Evolutionary conservation across 2,797 vertebrate species (phyloP), one percentile per base, ranked within the genome.

Genomic region (Micromesistius poutassou): DNA sequence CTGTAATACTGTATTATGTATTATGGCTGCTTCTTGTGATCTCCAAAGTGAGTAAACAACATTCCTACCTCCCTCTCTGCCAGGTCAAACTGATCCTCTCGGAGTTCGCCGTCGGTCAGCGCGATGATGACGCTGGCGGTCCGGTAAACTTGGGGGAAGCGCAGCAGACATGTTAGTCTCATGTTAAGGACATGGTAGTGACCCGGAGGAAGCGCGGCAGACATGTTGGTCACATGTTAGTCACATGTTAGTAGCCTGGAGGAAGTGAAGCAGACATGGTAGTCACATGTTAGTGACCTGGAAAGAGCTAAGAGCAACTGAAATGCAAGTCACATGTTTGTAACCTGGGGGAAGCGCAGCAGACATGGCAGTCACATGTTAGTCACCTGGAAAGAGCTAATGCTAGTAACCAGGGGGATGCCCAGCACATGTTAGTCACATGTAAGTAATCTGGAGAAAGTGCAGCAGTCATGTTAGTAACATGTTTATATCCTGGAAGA

Each of bases 71-170:
- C 97, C 91, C 95, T 94, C 85, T 98, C 96, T 0, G 97, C 97
- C 83, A 97, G 91, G 89, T 97, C 98, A 79, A 98, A 98, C 12
- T 97, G 94, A 75, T 96, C 96, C 79, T 98, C 97, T 0, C 97
- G 96, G 76, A 99, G 94, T 62, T 99, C 98, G 1, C 98, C 98
- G 0, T 99, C 98, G 0, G 98, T 99, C 91, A 99, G 77, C 0
- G 96, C 97, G 16, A 99, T 99, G 92, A 99, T 99, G 78, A 99
- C 98, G 13, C 98, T 99, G 9, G 98, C 98, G 22, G 95, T 97
- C 79, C 97, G 94, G 91, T 96, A 98, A 80, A 95, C 98, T 99
- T 88, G 46, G 6, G 19, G 46, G 40, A 42, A 55, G 5, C 19
- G 12, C 46, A 7, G 46, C 46, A 55, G 16, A 55, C 46, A 55